Evolutionary conservation across 2,888 invertebrate species (phyloP).

Genomic region (Troglohyphantes excavatus): DNA sequence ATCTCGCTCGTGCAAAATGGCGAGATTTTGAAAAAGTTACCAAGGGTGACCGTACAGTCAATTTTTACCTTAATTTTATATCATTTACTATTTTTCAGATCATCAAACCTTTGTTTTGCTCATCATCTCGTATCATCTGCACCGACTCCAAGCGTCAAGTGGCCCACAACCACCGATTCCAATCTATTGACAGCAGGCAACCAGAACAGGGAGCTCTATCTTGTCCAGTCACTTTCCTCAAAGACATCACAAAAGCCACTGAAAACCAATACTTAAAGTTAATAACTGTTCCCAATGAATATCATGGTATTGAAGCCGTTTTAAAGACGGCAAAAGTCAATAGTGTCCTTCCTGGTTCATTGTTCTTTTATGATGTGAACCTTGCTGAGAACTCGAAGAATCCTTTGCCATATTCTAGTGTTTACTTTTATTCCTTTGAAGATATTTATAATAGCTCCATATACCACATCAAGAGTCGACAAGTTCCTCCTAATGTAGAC

Average conservation of each 20-base stretch:
- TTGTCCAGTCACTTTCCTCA: conserved; percentile 15
- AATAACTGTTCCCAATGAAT: conserved; percentile 18
- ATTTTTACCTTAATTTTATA: too few relatives aligned
- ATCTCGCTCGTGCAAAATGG: too few relatives aligned
- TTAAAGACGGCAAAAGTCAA: conserved; percentile 47
- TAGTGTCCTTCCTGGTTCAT: conserved; percentile 2
- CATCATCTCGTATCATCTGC: conserved; percentile 42
- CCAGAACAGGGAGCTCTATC: not conserved
- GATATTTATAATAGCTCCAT: not conserved
- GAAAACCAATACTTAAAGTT: conserved; percentile 35
- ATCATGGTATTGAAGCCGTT: conserved; percentile 23
- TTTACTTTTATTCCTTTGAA: conserved; percentile 20
- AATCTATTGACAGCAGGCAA: not conserved
- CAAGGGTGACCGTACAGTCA: too few relatives aligned
- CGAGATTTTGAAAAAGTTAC: too few relatives aligned
- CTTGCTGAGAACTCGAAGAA: conserved; percentile 4
- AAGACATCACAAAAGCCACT: conserved; percentile 20
- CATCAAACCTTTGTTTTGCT: not conserved
- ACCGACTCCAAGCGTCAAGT: conserved; percentile 30
- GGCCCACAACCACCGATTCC: conserved; percentile 12
- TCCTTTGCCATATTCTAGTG: not conserved
- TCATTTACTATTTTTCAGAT: not conserved
- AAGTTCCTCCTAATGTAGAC: not conserved
- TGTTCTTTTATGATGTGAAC: conserved; percentile 57
- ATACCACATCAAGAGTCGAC: not conserved